phyloP scores from a whole-genome alignment of 2,797 vertebrate species.

The Sebastes diploproa region DNA sequence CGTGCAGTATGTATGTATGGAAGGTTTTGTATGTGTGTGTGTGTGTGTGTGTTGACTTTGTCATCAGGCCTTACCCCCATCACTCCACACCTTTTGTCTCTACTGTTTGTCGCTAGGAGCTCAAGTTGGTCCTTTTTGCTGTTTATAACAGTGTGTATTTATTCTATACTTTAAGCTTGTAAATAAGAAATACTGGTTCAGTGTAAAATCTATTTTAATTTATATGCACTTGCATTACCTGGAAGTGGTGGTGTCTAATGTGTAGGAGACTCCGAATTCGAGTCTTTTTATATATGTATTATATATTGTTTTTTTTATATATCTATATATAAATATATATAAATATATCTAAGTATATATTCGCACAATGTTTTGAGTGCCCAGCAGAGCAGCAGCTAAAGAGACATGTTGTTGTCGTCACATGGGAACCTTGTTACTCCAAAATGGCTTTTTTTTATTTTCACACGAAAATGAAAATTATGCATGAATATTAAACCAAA shows the following conservation, averaged over 20 bases:
- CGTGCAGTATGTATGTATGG: conserved; percentile 34
- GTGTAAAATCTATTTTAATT: conserved; percentile 99
- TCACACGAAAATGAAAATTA: conserved; percentile 13
- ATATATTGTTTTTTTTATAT: conserved; percentile 68
- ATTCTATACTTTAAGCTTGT: conserved; percentile 92
- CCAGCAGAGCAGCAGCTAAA: conserved; percentile 87
- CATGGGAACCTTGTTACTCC: conserved; percentile 63
- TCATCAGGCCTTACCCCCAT: conserved; percentile 74
- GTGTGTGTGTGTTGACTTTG: conserved; percentile 42
- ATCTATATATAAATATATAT: conserved; percentile 58
- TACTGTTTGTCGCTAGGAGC: conserved; percentile 89
- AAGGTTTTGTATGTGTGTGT: conserved; percentile 30
- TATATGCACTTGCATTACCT: conserved; percentile 99
- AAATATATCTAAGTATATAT: conserved; percentile 79
- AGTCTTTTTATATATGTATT: conserved; percentile 90
- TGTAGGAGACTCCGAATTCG: conserved; percentile 93
- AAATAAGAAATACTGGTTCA: conserved; percentile 96
- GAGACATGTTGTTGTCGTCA: conserved; percentile 79
- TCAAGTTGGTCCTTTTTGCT: conserved; percentile 94
- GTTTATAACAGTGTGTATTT: conserved; percentile 99
- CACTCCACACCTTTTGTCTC: conserved; percentile 77
- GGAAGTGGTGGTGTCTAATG: conserved; percentile 91
- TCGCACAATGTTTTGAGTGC: conserved; percentile 85
- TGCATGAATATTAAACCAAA: conserved; percentile 65
- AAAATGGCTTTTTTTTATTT: conserved; percentile 15